phyloP scores from a whole-genome alignment of 2,888 invertebrate species.

The Eupithecia tripunctaria region DNA sequence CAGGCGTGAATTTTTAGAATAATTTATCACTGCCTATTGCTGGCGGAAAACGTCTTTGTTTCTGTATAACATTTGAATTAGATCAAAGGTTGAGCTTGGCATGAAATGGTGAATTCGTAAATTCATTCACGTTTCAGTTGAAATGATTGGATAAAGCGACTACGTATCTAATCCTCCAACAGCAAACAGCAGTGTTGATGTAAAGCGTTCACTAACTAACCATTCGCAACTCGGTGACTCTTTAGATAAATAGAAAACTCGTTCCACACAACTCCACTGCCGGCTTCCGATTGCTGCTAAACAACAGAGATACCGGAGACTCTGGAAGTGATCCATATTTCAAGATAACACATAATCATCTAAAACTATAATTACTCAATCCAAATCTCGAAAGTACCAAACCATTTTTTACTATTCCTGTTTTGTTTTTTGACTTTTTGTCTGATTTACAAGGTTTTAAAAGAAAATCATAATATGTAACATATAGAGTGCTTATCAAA shows the following conservation, averaged over 20 bases:
- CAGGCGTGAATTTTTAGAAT: too few relatives aligned
- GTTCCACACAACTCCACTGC: slow-evolving; percentile 49
- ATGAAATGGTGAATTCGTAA: not conserved
- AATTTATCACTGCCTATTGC: too few relatives aligned
- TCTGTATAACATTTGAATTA: not conserved
- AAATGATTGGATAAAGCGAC: slow-evolving; percentile 6
- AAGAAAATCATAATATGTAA: not conserved
- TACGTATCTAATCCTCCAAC: slow-evolving; percentile 3
- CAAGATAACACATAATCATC: not conserved
- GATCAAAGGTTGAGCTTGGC: not conserved
- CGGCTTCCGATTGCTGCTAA: slow-evolving; percentile 54
- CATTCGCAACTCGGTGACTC: slow-evolving; percentile 54
- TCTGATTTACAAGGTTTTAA: not conserved
- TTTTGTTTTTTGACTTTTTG: not conserved
- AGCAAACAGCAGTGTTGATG: slow-evolving; percentile 30
- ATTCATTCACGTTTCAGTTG: not conserved
- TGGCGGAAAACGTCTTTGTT: not conserved
- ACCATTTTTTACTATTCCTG: not conserved
- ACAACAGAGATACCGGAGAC: slow-evolving; percentile 47
- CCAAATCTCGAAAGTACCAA: too few relatives aligned
- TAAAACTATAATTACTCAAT: too few relatives aligned
- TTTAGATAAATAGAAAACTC: slow-evolving; percentile 66
- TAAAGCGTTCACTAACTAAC: slow-evolving; percentile 51
- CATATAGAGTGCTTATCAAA: too few relatives aligned
- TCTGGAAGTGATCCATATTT: slow-evolving; percentile 46